Base-by-base conservation (phyloP, 1,140 invertebrate species). In the Zeugodacus cucurbitae region DNA sequence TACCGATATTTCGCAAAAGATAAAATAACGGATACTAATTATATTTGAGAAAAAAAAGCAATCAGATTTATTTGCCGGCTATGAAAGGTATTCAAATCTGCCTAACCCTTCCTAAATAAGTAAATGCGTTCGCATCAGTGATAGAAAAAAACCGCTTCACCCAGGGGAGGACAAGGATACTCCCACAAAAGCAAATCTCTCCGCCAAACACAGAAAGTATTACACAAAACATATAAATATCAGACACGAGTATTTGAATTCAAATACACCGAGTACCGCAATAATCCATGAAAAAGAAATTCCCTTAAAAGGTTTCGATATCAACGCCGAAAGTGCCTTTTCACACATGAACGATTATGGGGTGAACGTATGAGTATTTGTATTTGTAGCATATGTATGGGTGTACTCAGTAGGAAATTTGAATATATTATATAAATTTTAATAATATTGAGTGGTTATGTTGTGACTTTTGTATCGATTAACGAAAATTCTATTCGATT, bases 311-410 rank as follows among this genome's bases (percentile, higher is more conserved):
- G 82, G 82, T 88, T 88, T 88, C 88, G 59, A 87, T 88, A 88
- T 88, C 82, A 88, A 85, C 64, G 87, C 87, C 48, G 64, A 89
- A 90, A 92, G 91, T 92, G 91, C 91, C 91, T 92, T 92, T 92
- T 92, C 91, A 91, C 91, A 92, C 91, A 92, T 92, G 91, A 92
- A 48, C 74, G 41, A 29, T 82, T 82, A 22, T 82, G 41, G 74
- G 41, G 74, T 82, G 41, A 82, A 82, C 26, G 74, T 48, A 37
- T 70, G 29, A 32, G 29, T 70, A 74, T 34, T 20, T 22, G 2
- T 22, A 74, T 20, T 34, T 41, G 29, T 34, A 62, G 88, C 26
- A 67, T 32, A 32, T 29, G 64, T 67, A 34, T 74, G 20, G n/a
- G 26, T 82, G 10, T 82, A 26, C 74, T n/a, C 74, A 17, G n/a